Evolutionary conservation across 2,888 invertebrate species (phyloP).

Genomic region (Neria commutata): DNA sequence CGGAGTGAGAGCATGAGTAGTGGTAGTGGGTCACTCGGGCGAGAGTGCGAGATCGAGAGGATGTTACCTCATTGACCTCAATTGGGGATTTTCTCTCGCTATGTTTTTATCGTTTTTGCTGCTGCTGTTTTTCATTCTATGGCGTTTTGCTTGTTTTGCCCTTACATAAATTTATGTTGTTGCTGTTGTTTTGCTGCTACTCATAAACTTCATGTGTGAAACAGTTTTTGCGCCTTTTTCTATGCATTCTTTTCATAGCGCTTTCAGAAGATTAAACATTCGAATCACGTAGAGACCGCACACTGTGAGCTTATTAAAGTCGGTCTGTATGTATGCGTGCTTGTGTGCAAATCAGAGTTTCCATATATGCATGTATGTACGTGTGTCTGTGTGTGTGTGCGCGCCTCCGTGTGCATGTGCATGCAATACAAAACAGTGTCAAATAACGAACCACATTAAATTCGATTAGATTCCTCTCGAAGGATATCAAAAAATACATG

Average conservation of each 20-base stretch:
- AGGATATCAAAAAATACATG: no score
- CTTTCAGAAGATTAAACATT: neutral
- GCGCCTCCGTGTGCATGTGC: neutral
- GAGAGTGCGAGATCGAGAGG: neutral
- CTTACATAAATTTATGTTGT: neutral
- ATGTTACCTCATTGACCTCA: constrained; percentile 27
- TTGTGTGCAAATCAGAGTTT: neutral
- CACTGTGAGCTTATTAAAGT: neutral
- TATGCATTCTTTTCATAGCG: neutral
- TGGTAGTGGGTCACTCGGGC: neutral
- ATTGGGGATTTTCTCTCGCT: constrained; percentile 9
- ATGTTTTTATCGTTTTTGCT: constrained; percentile 7
- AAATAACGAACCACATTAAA: neutral
- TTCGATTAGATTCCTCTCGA: no score
- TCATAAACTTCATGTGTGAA: neutral
- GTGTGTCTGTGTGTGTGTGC: neutral
- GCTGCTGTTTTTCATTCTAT: constrained; percentile 7
- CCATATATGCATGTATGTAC: neutral
- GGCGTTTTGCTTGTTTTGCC: neutral
- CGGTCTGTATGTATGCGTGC: neutral
- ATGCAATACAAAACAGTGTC: neutral
- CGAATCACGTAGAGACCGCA: neutral
- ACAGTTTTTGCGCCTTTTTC: neutral
- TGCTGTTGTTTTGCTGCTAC: neutral
- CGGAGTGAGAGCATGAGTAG: neutral